Base-by-base conservation (phyloP, 2,797 vertebrate species). In the Steatocranus sp. region DNA sequence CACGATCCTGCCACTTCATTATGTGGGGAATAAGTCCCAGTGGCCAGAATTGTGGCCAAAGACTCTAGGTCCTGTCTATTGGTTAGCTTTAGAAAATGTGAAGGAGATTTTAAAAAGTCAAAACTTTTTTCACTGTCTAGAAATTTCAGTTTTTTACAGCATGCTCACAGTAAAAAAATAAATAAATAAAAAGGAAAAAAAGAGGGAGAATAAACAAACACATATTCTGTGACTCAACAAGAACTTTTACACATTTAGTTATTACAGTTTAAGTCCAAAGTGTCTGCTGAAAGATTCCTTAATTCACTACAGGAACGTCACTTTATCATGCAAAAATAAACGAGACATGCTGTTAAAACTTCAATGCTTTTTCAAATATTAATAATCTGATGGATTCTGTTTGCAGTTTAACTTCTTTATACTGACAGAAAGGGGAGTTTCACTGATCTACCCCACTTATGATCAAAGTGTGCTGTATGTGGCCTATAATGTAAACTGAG, bases 381-480 rank as follows among this genome's bases (percentile, higher is more conserved):
- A 61, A n/a, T 5, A 61, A 34, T 34, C 30, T 34, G 30, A 61
- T 10, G 56, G 10, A 61, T 61, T 34, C 56, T 11, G 30, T 61
- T n/a, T 61, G 0, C 18, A 11, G 30, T 34, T 34, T n/a, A 61
- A 61, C 17, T 61, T 61, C 30, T 34, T 61, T 61, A 61, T n/a
- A 61, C 3, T 61, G 17, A 61, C 17, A 61, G 10, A 61, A 12
- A 61, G 30, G 17, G 30, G 56, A n/a, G 0, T 61, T 61, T 61
- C 17, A 11, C 56, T 11, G 30, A 61, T 61, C 56, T 61, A 61
- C 30, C 30, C 30, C 56, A 61, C 30, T 7, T 34, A 34, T 61
- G 30, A 61, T 61, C 0, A 0, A 61, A n/a, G 56, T 58, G 56
- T 0, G 17, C 56, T 0, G 17, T 34, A 7, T 61, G 56, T 34